Base-by-base conservation (phyloP, 92 coral and sea anemone genomes). In the Epizoanthus rinbou region DNA sequence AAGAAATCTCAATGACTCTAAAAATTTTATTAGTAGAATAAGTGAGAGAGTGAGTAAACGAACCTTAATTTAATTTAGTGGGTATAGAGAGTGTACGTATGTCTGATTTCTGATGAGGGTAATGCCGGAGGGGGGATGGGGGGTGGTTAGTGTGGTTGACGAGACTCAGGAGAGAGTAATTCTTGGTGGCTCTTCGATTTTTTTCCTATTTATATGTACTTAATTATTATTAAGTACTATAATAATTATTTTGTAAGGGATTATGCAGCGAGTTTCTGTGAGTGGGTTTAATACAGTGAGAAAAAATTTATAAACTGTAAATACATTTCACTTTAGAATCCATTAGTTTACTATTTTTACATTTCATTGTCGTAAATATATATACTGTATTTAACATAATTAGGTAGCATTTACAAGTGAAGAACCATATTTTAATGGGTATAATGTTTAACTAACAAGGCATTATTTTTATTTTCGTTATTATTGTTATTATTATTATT, bases 371-470 rank as follows among this genome's bases (percentile, higher is more conserved):
- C 60, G n/a, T n/a, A n/a, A n/a, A n/a, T n/a, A n/a, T n/a, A n/a
- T n/a, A n/a, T n/a, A n/a, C n/a, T n/a, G n/a, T 57, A 57, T 57
- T 57, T 57, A 57, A 57, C 60, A 57, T 57, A 57, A 57, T 57
- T 57, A 57, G 60, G 60, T 57, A 57, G 60, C 60, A 57, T 57
- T 57, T 57, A 57, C 60, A 57, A 57, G 60, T 57, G 60, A 57
- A 57, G 60, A 57, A n/a, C n/a, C n/a, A n/a, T n/a, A n/a, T n/a
- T n/a, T n/a, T n/a, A n/a, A n/a, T n/a, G n/a, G n/a, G n/a, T 57
- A 57, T 57, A 57, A 57, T 57, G 64, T 58, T 58, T 58, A 58
- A 58, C 64, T 58, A 58, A 58, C 64, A 58, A 58, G 64, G 64
- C 64, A 58, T 58, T 58, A 58, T 58, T 58, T 58, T n/a, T n/a